phyloP scores from a whole-genome alignment of 2,113 vertebrate genomes.

The Nyctibius bracteatus region DNA sequence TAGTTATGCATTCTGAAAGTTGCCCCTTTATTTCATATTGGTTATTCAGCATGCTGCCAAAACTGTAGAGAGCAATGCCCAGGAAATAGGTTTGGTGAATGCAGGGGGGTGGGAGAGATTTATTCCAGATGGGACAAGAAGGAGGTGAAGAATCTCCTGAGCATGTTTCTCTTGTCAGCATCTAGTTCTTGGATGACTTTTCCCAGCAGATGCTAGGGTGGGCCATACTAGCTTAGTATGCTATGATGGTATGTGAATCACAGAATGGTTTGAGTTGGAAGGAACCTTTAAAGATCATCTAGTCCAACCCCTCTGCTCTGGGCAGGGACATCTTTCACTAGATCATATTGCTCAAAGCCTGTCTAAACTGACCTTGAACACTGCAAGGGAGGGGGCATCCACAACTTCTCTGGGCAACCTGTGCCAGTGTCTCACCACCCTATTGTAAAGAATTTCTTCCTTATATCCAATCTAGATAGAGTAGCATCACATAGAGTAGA shows the following conservation, averaged over 20 bases:
- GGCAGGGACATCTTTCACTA: no score
- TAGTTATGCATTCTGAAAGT: background rate
- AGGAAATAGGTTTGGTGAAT: background rate
- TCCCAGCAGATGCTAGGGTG: background rate
- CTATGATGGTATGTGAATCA: background rate
- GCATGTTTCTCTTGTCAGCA: background rate
- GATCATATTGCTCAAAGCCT: no score
- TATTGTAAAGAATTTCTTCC: no score
- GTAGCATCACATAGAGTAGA: no score
- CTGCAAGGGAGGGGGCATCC: no score
- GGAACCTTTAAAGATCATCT: no score
- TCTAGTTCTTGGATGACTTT: background rate
- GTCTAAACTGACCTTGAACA: no score
- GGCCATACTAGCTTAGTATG: background rate
- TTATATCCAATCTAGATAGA: no score
- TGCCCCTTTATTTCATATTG: background rate
- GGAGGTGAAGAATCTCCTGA: background rate
- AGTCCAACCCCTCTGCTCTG: no score
- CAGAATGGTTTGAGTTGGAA: no score
- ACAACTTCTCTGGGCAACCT: no score
- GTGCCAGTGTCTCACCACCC: no score
- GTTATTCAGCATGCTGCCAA: background rate
- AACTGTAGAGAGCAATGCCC: background rate
- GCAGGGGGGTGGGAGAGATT: background rate
- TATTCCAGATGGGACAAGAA: background rate